These are phyloP conservation scores for Telmatochromis sp. DNA, from an alignment of 2,113 vertebrate genomes.

Conservation along the genomic window DNA sequence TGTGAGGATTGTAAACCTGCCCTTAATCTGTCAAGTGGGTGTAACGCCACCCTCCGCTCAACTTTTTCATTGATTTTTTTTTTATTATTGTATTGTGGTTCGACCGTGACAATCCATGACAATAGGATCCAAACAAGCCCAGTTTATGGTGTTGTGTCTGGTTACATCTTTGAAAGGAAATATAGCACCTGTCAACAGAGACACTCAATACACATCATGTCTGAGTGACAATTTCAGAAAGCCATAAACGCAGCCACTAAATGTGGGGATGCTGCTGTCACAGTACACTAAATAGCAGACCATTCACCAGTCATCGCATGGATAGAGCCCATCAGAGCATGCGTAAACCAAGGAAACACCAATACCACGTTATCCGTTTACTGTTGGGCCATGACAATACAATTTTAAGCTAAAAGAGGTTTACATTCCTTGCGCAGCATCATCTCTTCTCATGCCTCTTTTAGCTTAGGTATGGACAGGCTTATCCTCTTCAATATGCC, in stretches of 20 bases:
- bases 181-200: neutral
- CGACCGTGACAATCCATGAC: slow-evolving; percentile 35
- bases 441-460: neutral
- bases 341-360: neutral
- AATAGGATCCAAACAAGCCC: neutral
- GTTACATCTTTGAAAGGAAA: slow-evolving; percentile 1
- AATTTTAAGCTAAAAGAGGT: neutral
- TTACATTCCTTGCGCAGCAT: neutral
- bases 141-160: neutral
- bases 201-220: neutral
- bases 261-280: neutral
- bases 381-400: neutral
- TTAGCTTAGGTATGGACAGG: neutral
- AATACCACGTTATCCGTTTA: neutral
- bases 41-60: neutral
- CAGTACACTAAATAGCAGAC: neutral
- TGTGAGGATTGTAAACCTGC: slow-evolving; percentile 17
- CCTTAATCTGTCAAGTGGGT: slow-evolving; percentile 40
- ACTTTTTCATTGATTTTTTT: neutral
- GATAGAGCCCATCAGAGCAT: neutral
- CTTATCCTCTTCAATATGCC: neutral
- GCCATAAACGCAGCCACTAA: neutral
- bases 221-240: neutral
- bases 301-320: neutral
- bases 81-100: slow-evolving; percentile 7